Conservation (phyloP, 1,140 invertebrate genomes). For the Papilio glaucus region DNA sequence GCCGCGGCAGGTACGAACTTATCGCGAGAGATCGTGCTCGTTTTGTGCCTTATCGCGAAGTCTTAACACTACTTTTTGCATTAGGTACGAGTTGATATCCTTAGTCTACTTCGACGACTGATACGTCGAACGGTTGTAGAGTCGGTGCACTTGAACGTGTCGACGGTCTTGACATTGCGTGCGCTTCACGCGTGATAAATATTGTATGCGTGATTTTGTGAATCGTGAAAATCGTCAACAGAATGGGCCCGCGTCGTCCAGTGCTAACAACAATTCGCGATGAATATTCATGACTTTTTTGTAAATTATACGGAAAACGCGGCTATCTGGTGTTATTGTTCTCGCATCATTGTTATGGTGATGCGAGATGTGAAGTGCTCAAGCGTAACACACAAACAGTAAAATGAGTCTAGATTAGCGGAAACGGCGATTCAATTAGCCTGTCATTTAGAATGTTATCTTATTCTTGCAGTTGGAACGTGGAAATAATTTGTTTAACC, state of each 20-base stretch:
- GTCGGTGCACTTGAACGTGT: slow-evolving; percentile 46
- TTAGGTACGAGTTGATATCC: slow-evolving; percentile 13
- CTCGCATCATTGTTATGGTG: slow-evolving; percentile 73
- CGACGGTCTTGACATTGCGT: slow-evolving; percentile 68
- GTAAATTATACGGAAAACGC: slow-evolving; percentile 64
- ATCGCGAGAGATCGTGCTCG: slow-evolving; percentile 47
- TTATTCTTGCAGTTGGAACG: slow-evolving; percentile 43
- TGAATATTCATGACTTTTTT: slow-evolving; percentile 65
- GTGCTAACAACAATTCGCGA: slow-evolving; percentile 52
- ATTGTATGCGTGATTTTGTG: slow-evolving; percentile 51
- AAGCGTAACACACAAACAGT: slow-evolving; percentile 53
- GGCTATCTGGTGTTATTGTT: slow-evolving; percentile 73
- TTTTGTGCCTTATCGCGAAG: slow-evolving; percentile 59
- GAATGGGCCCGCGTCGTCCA: slow-evolving; percentile 34
- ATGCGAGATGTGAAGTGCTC: slow-evolving; percentile 60
- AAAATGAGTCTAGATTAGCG: slow-evolving; percentile 68
- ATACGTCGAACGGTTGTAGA: slow-evolving; percentile 41
- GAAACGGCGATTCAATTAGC: slow-evolving; percentile 67
- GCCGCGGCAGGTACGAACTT: slow-evolving; percentile 57
- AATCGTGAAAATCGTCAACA: slow-evolving; percentile 15
- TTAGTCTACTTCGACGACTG: slow-evolving; percentile 42
- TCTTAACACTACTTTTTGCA: slow-evolving; percentile 32
- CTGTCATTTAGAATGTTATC: slow-evolving; percentile 52
- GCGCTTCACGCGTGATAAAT: slow-evolving; percentile 50
- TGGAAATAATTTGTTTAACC: slow-evolving; percentile 42